phyloP scores from a whole-genome alignment of 2,888 invertebrate species.

The Sinelater perroti region DNA sequence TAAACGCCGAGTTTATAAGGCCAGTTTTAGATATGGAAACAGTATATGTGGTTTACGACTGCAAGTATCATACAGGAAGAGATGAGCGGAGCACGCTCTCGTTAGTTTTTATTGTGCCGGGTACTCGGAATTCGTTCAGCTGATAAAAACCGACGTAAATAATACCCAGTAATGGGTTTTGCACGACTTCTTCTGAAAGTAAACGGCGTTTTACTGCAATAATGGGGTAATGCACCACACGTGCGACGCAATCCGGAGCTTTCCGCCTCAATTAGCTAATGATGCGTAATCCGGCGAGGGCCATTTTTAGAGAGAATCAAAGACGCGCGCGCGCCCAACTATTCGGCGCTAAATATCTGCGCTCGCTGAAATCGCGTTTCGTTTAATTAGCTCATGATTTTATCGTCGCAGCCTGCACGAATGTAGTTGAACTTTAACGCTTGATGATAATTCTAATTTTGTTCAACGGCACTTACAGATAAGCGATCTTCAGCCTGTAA shows the following conservation, averaged over 20 bases:
- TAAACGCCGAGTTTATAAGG: constrained; percentile 40
- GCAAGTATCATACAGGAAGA: constrained; percentile 41
- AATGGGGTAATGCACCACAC: constrained; percentile 7
- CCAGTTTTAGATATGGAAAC: constrained; percentile 42
- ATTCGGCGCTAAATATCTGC: too few species aligned
- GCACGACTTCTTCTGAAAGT: constrained; percentile 34
- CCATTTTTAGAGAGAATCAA: too few species aligned
- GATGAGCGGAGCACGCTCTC: constrained; percentile 52
- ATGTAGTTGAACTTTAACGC: too few species aligned
- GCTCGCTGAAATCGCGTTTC: too few species aligned
- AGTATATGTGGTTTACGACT: constrained; percentile 41
- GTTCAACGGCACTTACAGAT: too few species aligned
- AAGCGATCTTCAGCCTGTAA: too few species aligned
- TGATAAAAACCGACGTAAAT: constrained; percentile 32
- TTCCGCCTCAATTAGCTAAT: constrained; percentile 6
- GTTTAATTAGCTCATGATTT: too few species aligned
- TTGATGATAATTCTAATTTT: too few species aligned
- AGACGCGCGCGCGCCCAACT: too few species aligned
- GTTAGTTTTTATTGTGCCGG: constrained; percentile 59
- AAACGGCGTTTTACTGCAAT: constrained; percentile 25
- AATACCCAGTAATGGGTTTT: constrained; percentile 31
- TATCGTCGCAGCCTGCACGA: too few species aligned
- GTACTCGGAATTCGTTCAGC: constrained; percentile 48
- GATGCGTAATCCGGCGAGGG: too few species aligned
- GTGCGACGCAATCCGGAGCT: constrained; percentile 6